phyloP scores from a whole-genome alignment of 2,113 vertebrate species.

The Progne subis region DNA sequence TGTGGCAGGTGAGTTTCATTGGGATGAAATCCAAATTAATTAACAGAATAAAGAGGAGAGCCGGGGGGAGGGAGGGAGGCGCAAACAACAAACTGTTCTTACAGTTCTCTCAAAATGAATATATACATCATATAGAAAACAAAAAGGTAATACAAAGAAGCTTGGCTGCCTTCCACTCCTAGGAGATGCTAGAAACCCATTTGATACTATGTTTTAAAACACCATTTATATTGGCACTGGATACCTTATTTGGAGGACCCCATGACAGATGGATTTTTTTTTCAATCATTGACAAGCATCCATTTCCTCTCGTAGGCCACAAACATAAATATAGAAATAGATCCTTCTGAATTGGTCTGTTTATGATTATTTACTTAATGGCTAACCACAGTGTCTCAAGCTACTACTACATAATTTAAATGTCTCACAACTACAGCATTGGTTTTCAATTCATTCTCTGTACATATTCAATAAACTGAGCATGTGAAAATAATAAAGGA shows the following conservation, averaged over 20 bases:
- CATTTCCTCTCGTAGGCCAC: neutral
- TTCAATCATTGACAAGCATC: neutral
- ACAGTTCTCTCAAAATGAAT: neutral
- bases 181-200: neutral
- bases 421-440: slow-evolving; percentile 34
- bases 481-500: slow-evolving; percentile 6
- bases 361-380: slow-evolving; percentile 26
- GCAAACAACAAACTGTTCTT: neutral
- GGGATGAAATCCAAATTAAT: slow-evolving; percentile 34
- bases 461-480: neutral
- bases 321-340: neutral
- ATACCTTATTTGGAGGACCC: neutral
- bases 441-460: slow-evolving; percentile 27
- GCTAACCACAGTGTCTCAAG: neutral
- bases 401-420: slow-evolving; percentile 39
- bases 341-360: slow-evolving; percentile 3
- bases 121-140: neutral
- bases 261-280: neutral
- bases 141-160: neutral
- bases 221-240: neutral
- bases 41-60: neutral
- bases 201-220: neutral
- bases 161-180: neutral
- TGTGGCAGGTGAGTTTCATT: slow-evolving; percentile 6
- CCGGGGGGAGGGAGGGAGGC: too few relatives aligned